phyloP scores from a whole-genome alignment of 2,797 vertebrate genomes.

The Acanthornis magna region DNA sequence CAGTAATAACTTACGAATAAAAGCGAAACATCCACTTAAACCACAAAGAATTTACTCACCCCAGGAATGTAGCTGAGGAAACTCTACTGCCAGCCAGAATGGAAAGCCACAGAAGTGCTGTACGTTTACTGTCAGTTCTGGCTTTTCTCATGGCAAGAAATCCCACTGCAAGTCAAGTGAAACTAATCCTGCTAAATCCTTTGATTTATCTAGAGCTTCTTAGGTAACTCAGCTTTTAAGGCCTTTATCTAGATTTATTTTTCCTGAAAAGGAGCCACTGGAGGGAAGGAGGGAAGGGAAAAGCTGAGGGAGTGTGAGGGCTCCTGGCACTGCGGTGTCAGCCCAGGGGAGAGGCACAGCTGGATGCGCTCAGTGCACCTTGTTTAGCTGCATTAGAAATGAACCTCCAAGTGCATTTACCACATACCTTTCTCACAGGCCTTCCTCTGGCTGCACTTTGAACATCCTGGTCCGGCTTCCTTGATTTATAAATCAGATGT shows the following conservation, averaged over 20 bases:
- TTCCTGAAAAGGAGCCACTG: background rate
- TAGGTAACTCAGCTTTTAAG: background rate
- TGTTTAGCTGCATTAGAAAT: background rate
- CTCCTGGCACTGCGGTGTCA: background rate
- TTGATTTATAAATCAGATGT: background rate
- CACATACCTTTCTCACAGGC: background rate
- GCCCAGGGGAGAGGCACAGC: background rate
- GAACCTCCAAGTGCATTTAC: background rate
- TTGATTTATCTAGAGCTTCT: background rate
- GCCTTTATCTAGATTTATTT: background rate
- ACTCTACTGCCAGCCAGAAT: background rate
- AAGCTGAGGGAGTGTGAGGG: background rate
- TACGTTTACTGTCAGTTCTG: background rate
- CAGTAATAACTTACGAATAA: background rate
- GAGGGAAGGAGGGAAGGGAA: background rate
- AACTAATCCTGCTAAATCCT: background rate
- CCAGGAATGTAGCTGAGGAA: background rate
- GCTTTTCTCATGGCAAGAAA: background rate
- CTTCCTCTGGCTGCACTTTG: background rate
- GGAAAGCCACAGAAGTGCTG: background rate
- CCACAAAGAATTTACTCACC: background rate
- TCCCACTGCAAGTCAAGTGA: background rate
- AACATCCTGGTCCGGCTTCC: background rate
- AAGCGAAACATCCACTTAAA: background rate
- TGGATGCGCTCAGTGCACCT: background rate